Evolutionary conservation across 2,888 invertebrate species (phyloP), one percentile per base, ranked within the genome.

Genomic region (Cheilosia scutellata): DNA sequence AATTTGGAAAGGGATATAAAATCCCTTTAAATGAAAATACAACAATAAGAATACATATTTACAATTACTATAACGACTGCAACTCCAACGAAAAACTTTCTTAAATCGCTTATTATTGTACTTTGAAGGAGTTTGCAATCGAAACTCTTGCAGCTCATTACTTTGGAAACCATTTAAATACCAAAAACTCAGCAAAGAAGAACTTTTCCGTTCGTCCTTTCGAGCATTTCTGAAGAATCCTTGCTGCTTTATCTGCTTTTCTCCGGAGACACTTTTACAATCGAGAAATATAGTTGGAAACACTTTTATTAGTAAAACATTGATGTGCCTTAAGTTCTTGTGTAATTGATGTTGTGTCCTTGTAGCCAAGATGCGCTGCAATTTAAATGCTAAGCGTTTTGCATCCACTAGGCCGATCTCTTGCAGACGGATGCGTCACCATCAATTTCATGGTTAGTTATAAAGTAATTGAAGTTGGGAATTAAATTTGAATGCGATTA

Each of bases 391-490:
- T 60, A 71, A 60, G 13, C 25, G 13, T 16, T 5, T 58, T 47
- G 27, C 49, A 37, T 60, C 25, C 9, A 37, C 37, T 16, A 6
- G 33, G 20, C 47, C 40, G 5, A 49, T 11, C 63, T 9, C 33
- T 13, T 31, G 4, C 13, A 49, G 6, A 37, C 29, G 44, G 16
- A 6, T 60, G 71, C 60, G 49, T 60, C 47, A 40, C 29, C 71
- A 71, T 40, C 40, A 60, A 71, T 60, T 51, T 71, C 51, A 71
- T 60, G 60, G 58, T 71, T 71, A 71, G 71, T 71, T 71, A 37
- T 71, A 71, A 60, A 71, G 71, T 51, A 71, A 71, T 71, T 60
- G 60, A 71, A 71, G 71, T 71, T 71, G 33, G 51, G 60, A 71
- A 71, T 71, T 47, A 60, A 60, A 71, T 60, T 40, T 71, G 16